A percentile compares a stretch with the other conserved stretches of the same genome.
Conservation (phyloP, 2,113 vertebrate species). For the Catagonus wagneri region DNA sequence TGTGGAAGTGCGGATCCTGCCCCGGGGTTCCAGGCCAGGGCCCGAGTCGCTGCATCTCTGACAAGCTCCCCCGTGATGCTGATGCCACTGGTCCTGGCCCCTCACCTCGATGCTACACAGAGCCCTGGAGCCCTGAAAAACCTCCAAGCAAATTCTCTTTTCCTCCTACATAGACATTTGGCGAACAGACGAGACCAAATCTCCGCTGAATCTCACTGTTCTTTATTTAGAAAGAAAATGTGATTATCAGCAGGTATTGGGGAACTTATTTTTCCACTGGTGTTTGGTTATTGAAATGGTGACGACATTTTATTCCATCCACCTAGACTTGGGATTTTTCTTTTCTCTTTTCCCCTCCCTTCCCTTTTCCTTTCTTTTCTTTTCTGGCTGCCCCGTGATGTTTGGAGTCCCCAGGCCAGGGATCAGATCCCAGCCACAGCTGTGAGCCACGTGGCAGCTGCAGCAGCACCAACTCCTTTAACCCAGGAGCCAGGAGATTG, state of each 20-base stretch:
- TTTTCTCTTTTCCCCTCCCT: background rate
- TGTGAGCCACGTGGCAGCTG: too few relatives aligned
- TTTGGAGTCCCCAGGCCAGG: too few relatives aligned
- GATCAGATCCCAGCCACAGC: too few relatives aligned
- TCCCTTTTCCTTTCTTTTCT: too few relatives aligned
- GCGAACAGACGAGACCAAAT: background rate
- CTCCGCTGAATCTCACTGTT: background rate
- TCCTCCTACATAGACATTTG: background rate
- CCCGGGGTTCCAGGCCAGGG: rapidly evolving
- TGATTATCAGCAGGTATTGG: background rate
- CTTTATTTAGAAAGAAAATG: background rate
- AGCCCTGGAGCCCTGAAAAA: background rate
- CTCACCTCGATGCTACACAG: rapidly evolving
- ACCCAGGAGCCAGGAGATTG: too few relatives aligned
- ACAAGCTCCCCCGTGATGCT: rapidly evolving
- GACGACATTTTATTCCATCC: background rate
- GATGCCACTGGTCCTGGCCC: rapidly evolving
- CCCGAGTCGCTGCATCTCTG: background rate
- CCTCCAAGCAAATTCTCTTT: background rate
- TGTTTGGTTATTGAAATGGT: background rate
- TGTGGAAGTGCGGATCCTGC: background rate
- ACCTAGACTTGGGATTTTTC: background rate
- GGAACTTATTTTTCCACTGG: background rate
- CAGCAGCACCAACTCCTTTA: too few relatives aligned
- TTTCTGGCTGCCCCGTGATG: too few relatives aligned